Evolutionary conservation across 2,797 vertebrate genomes (phyloP).

Genomic region (Pangasius djambal): DNA sequence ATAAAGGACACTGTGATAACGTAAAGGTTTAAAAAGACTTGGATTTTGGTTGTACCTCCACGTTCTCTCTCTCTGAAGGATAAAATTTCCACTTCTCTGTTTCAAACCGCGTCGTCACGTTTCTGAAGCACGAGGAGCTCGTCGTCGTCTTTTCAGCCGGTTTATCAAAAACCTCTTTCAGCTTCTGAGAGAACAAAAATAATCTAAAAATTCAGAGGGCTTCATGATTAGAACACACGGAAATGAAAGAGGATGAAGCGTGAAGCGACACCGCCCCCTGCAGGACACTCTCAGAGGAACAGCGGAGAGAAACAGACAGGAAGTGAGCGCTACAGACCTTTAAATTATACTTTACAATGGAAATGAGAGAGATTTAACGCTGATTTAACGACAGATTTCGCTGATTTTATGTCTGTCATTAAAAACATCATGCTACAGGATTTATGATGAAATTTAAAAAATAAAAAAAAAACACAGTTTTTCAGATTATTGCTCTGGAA

Average conservation of each 20-base stretch:
- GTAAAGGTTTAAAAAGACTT: neutral
- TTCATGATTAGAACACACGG: neutral
- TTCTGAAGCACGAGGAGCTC: conserved; percentile 13
- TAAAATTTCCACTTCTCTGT: conserved; percentile 4
- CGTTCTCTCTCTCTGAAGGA: neutral
- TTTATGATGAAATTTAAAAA: neutral
- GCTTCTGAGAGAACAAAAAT: conserved; percentile 26
- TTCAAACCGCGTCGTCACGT: conserved; percentile 28
- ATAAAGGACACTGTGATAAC: neutral
- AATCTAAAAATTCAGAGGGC: neutral
- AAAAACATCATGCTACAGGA: neutral
- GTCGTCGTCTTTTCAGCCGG: neutral
- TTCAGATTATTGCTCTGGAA: neutral
- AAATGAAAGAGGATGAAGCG: neutral
- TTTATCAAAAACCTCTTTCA: conserved; percentile 17
- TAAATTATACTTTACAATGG: too few relatives aligned
- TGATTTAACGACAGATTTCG: neutral
- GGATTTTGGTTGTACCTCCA: neutral
- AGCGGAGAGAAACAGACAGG: neutral
- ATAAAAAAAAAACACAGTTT: neutral
- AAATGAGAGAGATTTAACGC: too few relatives aligned
- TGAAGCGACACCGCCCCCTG: conserved; percentile 33
- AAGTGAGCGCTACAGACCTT: too few relatives aligned
- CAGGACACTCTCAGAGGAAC: neutral
- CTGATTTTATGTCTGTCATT: too few relatives aligned